Evolutionary conservation across 2,113 vertebrate genomes (phyloP).

Genomic region (Anser brachyrhynchus): DNA sequence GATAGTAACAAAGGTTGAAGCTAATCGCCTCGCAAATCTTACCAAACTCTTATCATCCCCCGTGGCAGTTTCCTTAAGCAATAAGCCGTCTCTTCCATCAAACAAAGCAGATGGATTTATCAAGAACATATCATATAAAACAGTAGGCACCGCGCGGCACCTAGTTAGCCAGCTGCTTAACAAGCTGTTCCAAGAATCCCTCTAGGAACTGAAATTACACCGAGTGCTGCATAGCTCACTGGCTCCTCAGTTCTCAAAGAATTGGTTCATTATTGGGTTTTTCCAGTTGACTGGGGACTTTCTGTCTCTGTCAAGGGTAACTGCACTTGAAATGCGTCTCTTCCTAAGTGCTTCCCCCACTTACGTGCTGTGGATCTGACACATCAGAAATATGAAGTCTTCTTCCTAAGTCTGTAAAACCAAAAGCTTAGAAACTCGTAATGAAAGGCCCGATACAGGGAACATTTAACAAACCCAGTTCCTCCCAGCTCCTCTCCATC

Average conservation of each 20-base stretch:
- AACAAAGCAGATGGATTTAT: not conserved
- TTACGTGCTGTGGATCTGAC: not conserved
- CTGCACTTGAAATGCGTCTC: not conserved
- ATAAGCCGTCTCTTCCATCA: not conserved
- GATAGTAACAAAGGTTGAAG: not conserved
- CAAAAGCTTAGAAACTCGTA: not conserved
- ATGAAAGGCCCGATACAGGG: not conserved
- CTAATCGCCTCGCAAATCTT: not conserved
- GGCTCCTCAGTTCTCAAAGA: not conserved
- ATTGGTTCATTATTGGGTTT: not conserved
- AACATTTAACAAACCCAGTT: not conserved
- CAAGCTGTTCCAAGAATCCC: not conserved
- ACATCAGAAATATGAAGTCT: not conserved
- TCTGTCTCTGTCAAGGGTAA: not conserved
- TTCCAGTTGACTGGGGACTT: not conserved
- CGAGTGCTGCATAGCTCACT: not conserved
- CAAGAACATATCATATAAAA: not conserved
- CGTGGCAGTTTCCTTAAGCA: not conserved
- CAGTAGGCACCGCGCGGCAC: not conserved
- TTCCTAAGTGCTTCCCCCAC: fast-evolving
- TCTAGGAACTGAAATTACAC: not conserved
- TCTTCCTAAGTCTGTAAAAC: not conserved
- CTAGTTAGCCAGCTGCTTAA: not conserved
- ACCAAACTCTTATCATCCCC: not conserved
- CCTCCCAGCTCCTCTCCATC: not conserved